Conservation (phyloP, 2,113 vertebrate genomes). For the Gallinago paraguaiae region DNA sequence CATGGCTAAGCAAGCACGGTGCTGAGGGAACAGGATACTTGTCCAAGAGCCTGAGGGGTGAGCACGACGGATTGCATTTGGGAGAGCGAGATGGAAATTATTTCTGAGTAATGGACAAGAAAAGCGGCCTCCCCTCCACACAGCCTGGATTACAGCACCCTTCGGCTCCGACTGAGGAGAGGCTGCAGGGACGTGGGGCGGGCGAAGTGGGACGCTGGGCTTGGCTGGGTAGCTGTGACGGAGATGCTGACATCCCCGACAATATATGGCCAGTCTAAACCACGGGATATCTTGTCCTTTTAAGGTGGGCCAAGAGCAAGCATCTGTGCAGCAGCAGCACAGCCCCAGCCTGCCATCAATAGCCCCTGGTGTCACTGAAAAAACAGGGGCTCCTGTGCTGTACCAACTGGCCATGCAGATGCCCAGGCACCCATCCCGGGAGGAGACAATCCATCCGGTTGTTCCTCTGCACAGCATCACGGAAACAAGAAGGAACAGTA, state of each 20-base stretch:
- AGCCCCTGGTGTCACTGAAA: slow-evolving; percentile 37
- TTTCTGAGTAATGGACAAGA: background rate
- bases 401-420: slow-evolving; percentile 45
- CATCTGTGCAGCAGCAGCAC: slow-evolving; percentile 51
- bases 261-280: slow-evolving; percentile 53
- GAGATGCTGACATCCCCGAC: slow-evolving; percentile 49
- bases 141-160: background rate
- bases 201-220: background rate
- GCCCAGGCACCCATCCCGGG: background rate
- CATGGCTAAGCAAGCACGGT: background rate
- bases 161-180: background rate
- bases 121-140: background rate
- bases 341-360: slow-evolving; percentile 48
- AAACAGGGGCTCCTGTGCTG: slow-evolving; percentile 26
- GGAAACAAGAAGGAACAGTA: slow-evolving; percentile 56
- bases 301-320: slow-evolving; percentile 65
- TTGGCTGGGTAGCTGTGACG: slow-evolving; percentile 26
- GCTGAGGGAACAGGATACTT: background rate
- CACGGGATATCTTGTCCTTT: slow-evolving; percentile 64
- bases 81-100: slow-evolving; percentile 35
- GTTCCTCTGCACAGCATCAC: slow-evolving; percentile 26
- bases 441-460: slow-evolving; percentile 20
- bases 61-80: background rate
- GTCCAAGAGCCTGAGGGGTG: background rate
- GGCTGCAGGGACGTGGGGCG: background rate